Evolutionary conservation across 1,140 invertebrate species (phyloP), one percentile per base, ranked within the genome.

Genomic region (Zaprionus davidi): DNA sequence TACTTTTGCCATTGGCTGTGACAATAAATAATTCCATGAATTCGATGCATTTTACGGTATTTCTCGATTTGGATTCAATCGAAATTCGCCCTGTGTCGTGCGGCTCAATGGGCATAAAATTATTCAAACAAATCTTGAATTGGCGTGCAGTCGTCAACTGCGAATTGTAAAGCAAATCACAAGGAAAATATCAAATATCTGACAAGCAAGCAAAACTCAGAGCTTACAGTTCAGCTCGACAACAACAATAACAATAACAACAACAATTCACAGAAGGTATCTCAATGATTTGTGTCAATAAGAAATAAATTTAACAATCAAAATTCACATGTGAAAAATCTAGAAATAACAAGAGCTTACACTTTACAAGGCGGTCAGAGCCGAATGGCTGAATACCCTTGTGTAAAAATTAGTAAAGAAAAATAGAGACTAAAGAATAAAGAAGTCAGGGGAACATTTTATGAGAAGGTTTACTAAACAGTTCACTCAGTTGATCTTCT

Each of bases 251-350:
- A 38, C 67, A 24, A 38, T 44, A 71, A 59, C 20, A 72, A 82
- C 24, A 66, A 56, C 34, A 49, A 71, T 59, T 63, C 34, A n/a
- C n/a, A 63, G 17, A 57, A 70, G 51, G 59, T 56, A 65, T 67
- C 66, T 67, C 86, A 77, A 86, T 86, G 69, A 82, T 87, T 87
- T 87, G 69, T 87, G 82, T 86, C 82, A 86, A 87, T 83, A 87
- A 87, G 78, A 77, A 71, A 60, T 73, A 66, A 46, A 46, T 46
- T 46, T 46, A 7, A 53, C 80, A 81, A 87, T 82, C 77, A 79
- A 79, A 86, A 86, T 86, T 49, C 63, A 26, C 31, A 57, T 63
- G 66, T 44, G 66, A 69, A 82, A 46, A 70, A 82, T 72, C 69
- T 67, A 49, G 20, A 55, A 44, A 55, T 55, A 49, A 38, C 44